Conservation (phyloP, 2,113 vertebrate genomes). For the Seriola rivoliana region DNA sequence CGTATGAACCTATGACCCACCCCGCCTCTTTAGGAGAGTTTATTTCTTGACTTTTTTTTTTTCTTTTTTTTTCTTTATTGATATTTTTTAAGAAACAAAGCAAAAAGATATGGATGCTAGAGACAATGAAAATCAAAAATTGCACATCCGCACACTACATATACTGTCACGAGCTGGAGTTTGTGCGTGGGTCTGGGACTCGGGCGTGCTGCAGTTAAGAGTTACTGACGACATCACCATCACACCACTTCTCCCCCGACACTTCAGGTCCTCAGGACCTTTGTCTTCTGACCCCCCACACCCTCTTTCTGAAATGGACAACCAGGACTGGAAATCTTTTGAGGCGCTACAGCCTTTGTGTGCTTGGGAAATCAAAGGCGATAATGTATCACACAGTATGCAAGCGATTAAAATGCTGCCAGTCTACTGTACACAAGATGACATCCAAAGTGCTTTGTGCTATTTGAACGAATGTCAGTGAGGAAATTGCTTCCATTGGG, state of each 20-base stretch:
- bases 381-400: constrained; percentile 46
- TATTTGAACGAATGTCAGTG: constrained; percentile 64
- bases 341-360: constrained; percentile 51
- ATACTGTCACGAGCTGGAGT: constrained; percentile 58
- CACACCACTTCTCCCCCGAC: constrained; percentile 50
- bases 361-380: constrained; percentile 52
- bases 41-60: constrained; percentile 60
- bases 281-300: constrained; percentile 36
- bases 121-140: constrained; percentile 70
- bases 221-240: constrained; percentile 27
- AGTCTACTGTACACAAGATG: constrained; percentile 42
- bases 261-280: constrained; percentile 67
- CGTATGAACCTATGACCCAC: constrained; percentile 99
- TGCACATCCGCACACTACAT: constrained; percentile 71
- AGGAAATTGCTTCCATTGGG: constrained; percentile 69
- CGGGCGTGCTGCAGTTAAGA: constrained; percentile 33
- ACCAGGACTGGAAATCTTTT: constrained; percentile 53
- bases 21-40: constrained; percentile 54
- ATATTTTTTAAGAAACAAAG: constrained; percentile 72
- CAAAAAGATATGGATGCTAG: constrained; percentile 68
- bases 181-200: constrained; percentile 41
- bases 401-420: constrained; percentile 52
- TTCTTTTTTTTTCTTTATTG: constrained; percentile 42
- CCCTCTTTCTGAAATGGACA: constrained; percentile 54
- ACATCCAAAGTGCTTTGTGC: constrained; percentile 71